Percentiles rank a stretch among this genome's conserved stretches.
These are phyloP conservation scores for Liparis tanakae DNA, from an alignment of 2,797 vertebrate species.

Conservation along the genomic window DNA sequence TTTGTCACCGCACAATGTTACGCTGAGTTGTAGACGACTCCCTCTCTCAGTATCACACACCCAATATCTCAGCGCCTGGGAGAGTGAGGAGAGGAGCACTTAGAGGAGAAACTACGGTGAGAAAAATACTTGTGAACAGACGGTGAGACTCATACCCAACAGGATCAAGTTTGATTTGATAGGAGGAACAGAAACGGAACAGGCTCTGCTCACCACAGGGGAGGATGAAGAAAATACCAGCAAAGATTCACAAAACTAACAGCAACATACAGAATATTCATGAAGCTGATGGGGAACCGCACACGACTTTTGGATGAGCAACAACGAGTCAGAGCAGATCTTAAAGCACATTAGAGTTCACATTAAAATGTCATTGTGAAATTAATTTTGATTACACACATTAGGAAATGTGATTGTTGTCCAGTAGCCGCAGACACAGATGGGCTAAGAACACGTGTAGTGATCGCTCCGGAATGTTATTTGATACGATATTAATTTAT, in stretches of 20 bases:
- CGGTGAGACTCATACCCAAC: neutral
- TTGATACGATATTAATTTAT: neutral
- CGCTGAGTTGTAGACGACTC: constrained; percentile 12
- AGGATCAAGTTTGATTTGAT: neutral
- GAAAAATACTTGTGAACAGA: constrained; percentile 6
- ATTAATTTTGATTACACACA: constrained; percentile 34
- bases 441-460: neutral
- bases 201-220: constrained; percentile 9
- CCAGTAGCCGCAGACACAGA: neutral
- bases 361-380: constrained; percentile 37
- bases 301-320: constrained; percentile 6
- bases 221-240: neutral
- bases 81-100: constrained; percentile 2
- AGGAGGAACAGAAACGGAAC: constrained; percentile 14
- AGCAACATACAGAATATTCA: neutral
- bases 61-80: constrained; percentile 5
- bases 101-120: constrained; percentile 1
- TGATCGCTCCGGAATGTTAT: neutral
- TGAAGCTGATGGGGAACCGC: constrained; percentile 5
- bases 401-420: constrained; percentile 12
- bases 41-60: constrained; percentile 2
- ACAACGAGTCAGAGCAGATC: constrained; percentile 11
- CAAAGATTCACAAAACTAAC: neutral
- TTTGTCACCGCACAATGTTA: constrained; percentile 20
- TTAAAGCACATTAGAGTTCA: constrained; percentile 9